Evolutionary conservation across 2,797 vertebrate genomes (phyloP).

Genomic region (Psittacula echo): DNA sequence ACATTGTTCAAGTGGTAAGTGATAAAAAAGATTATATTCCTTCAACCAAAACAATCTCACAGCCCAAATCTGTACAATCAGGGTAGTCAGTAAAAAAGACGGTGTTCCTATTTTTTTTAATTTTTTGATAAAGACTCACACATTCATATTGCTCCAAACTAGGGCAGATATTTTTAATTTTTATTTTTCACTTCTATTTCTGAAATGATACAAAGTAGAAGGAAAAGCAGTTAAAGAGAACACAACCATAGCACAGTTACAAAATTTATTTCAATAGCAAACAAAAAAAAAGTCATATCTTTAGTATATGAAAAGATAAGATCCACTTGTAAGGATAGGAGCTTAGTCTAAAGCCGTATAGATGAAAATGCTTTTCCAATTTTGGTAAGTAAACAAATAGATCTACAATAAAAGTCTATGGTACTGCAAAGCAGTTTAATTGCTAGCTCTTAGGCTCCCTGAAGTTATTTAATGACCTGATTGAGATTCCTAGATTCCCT

Average conservation of each 20-base stretch:
- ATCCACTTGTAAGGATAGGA: not conserved
- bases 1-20: not conserved
- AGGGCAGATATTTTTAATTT: not conserved
- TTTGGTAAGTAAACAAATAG: not conserved
- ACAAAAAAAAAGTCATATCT: not conserved
- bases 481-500: not conserved
- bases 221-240: not conserved
- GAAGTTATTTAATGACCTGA: not conserved
- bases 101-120: accelerated
- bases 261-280: not conserved
- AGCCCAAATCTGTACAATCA: not conserved
- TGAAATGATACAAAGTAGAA: not conserved
- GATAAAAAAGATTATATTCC: not conserved
- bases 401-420: not conserved
- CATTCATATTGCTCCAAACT: not conserved
- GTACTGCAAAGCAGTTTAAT: not conserved
- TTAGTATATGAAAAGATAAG: not conserved
- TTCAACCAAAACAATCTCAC: not conserved
- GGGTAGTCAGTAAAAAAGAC: not conserved
- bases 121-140: not conserved
- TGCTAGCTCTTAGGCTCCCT: not conserved
- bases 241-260: not conserved
- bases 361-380: not conserved
- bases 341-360: not conserved
- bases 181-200: not conserved